These are phyloP conservation scores for Scolopax bukidnonensis DNA, from an alignment of 2,797 vertebrate species.

Conservation along the genomic window DNA sequence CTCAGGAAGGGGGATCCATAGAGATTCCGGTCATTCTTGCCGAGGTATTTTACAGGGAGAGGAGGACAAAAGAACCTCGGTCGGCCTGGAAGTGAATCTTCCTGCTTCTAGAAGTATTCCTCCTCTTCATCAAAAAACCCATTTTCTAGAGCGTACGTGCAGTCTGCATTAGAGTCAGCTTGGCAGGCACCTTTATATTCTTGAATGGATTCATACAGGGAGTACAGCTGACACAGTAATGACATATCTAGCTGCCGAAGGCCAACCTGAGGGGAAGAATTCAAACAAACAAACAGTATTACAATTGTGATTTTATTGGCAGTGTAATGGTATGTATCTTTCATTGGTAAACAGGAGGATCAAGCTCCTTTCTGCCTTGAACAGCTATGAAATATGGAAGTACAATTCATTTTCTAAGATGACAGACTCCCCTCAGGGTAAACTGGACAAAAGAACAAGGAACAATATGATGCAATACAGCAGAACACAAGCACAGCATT, in stretches of 20 bases:
- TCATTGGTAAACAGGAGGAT: neutral
- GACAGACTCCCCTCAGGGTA: neutral
- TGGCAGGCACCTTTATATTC: constrained; percentile 98
- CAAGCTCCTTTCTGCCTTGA: neutral
- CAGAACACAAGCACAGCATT: neutral
- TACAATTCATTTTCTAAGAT: neutral
- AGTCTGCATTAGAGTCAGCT: constrained; percentile 88
- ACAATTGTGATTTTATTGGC: neutral
- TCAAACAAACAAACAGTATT: neutral
- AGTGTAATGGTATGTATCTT: neutral
- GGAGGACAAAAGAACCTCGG: constrained; percentile 17
- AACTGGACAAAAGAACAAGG: neutral
- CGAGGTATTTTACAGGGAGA: constrained; percentile 19
- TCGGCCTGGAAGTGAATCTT: constrained; percentile 3
- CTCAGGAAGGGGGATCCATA: constrained; percentile 11
- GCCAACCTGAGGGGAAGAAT: constrained; percentile 84
- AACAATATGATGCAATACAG: neutral
- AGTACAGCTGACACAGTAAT: constrained; percentile 96
- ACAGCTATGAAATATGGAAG: neutral
- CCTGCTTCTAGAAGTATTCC: constrained; percentile 86
- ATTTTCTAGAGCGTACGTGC: constrained; percentile 87
- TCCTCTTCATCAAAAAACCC: constrained; percentile 97
- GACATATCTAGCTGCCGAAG: constrained; percentile 99
- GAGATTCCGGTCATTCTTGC: constrained; percentile 43
- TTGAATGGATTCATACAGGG: constrained; percentile 97